These are phyloP conservation scores for Eulemur mongoz DNA, from an alignment of 2,797 vertebrate species.

Conservation along the genomic window DNA sequence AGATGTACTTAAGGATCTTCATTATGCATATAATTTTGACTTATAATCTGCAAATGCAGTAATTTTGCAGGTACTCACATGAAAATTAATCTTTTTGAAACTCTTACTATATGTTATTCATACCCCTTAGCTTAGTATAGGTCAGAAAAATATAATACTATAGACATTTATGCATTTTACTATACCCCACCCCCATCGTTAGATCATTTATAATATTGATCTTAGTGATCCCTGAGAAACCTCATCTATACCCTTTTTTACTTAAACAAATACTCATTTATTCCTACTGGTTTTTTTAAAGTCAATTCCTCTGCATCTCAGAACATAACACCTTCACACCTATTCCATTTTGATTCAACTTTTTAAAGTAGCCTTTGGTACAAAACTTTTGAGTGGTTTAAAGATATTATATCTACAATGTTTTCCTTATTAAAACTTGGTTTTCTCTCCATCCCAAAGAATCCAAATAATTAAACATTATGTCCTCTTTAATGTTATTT, in stretches of 20 bases:
- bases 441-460: background rate
- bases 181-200: background rate
- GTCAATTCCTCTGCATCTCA: background rate
- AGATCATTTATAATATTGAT: background rate
- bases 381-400: background rate
- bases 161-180: background rate
- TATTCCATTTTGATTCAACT: background rate
- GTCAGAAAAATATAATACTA: background rate
- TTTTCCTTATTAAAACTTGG: constrained; percentile 32
- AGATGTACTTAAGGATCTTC: background rate
- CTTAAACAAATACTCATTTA: background rate
- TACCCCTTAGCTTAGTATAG: background rate
- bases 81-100: constrained; percentile 25
- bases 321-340: background rate
- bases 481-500: background rate
- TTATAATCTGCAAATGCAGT: background rate
- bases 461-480: background rate
- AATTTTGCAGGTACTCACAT: background rate
- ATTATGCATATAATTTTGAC: background rate
- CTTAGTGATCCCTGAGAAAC: background rate
- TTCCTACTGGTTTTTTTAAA: background rate
- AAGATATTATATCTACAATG: background rate
- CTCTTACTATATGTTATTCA: background rate
- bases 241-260: background rate
- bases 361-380: background rate